Base-by-base conservation (phyloP, 1,140 invertebrate genomes). In the Camponotus floridanus region DNA sequence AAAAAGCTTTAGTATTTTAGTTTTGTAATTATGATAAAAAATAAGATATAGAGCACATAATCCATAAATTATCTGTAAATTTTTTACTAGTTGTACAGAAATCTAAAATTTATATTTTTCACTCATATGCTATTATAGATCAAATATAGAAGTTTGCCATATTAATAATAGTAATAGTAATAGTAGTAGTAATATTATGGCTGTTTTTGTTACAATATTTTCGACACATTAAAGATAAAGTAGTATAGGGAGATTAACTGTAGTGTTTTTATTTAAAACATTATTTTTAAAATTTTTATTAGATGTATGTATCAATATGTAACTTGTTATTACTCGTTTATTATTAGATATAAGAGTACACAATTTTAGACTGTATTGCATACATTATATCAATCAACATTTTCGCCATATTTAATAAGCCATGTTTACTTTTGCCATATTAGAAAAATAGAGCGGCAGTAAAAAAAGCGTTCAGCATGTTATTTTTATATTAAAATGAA, bases 401-500 rank as follows among this genome's bases (percentile, higher is more conserved):
- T 51, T 64, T 45, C 48, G 18, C n/a, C 42, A 51, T 65, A 65
- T 65, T 65, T 48, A 36, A 26, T 36, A 33, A 76, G 71, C 6
- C 31, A 59, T n/a, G n/a, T 51, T 51, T 11, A 42, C 21, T 64
- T 79, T 79, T 78, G 42, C 61, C 62, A 51, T 79, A 26, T 79
- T 79, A 79, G 59, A 65, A 65, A 78, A 65, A 62, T 62, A 39
- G 3, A 39, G 3, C 26, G 26, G 6, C 6, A 45, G 33, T 33
- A 21, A 9, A 26, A 26, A 26, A 26, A 62, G 18, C 8, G 33
- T 79, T 36, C 11, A 31, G 13, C 51, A 36, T 13, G 8, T 13
- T 61, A 76, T 61, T 48, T 79, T 65, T 79, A 78, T 21, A 78
- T 65, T 76, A 67, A 45, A 45, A 18, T 36, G 42, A 67, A 62